Percentiles rank a stretch among this genome's conserved stretches.
Conservation (phyloP, 2,888 invertebrate species). For the Volucella bombylans region DNA sequence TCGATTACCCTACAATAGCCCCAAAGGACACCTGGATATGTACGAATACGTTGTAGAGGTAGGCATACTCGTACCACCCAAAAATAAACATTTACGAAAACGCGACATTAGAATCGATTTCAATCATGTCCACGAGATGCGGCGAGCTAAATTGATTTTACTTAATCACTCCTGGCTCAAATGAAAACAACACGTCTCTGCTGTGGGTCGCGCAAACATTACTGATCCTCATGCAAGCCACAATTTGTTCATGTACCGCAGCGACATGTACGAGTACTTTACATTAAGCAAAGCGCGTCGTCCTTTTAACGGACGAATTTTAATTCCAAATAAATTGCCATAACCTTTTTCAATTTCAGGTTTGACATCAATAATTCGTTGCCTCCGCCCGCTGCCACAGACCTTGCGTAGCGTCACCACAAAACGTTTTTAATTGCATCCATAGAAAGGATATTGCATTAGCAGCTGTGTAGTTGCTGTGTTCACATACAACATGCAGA, state of each 20-base stretch:
- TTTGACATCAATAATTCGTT: slow-evolving; percentile 61
- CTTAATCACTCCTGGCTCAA: no score
- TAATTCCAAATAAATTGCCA: slow-evolving; percentile 70
- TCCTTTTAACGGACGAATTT: slow-evolving; percentile 35
- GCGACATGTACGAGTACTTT: background rate
- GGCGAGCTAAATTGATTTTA: no score
- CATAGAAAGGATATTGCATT: slow-evolving; percentile 69
- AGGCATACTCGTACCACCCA: no score
- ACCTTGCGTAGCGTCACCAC: slow-evolving; percentile 4
- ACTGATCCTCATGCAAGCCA: slow-evolving; percentile 41
- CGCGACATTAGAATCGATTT: no score
- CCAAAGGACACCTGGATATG: no score
- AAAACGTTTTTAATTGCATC: slow-evolving; percentile 67
- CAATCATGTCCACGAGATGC: no score
- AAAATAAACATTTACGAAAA: no score
- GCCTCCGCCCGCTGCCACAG: background rate
- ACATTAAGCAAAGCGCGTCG: slow-evolving; percentile 2
- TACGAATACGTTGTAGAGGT: no score
- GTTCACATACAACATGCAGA: slow-evolving; percentile 33
- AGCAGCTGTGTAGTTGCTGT: slow-evolving; percentile 16
- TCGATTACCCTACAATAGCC: no score
- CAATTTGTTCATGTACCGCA: slow-evolving; percentile 21
- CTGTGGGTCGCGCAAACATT: background rate
- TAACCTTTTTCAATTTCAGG: slow-evolving; percentile 57
- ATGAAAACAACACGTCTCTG: background rate